Evolutionary conservation across 1,140 invertebrate species (phyloP), one percentile per base, ranked within the genome.

Genomic region (Trichogramma pretiosum): DNA sequence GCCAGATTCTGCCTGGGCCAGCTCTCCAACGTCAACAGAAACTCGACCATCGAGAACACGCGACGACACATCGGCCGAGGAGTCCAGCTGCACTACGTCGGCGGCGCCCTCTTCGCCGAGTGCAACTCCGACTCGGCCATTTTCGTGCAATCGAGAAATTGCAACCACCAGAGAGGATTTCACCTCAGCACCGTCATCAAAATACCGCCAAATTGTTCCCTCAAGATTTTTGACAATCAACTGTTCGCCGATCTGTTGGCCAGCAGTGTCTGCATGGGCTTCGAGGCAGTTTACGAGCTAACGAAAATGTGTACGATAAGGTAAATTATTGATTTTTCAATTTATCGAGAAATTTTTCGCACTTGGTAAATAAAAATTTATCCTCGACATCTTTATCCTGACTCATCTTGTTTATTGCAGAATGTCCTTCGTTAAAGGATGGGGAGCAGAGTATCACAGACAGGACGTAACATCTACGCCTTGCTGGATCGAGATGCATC

Each of bases 341-440:
- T 36, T 36, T 5, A 34, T n/a, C n/a, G 14, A 34, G 14, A 34
- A 34, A 34, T 13, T 34, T 14, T 34, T 37, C 10, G 21, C n/a
- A n/a, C n/a, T n/a, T n/a, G 17, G 35, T 37, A 37, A 7, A 14
- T 37, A 8, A 37, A 14, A n/a, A n/a, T n/a, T 34, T 34, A 9
- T 9, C 33, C 13, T 34, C 33, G 17, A 34, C 17, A n/a, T 9
- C 33, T 11, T 34, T 11, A 28, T 28, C 7, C 26, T 28, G 26
- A 28, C 26, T 28, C 7, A 7, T 28, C 13, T 28, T 28, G 7
- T 34, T n/a, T 34, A 5, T 34, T 56, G 13, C 56, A 79, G 95
- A 21, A 95, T 98, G 85, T 94, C 90, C 55, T 98, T 98, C 73
- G 93, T 96, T 19, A 92, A 95, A 74, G 94, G 93, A 16, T 98